Percentiles rank a stretch among this genome's conserved stretches.
phyloP scores from a whole-genome alignment of 64 coral and sea anemone genomes.

The Pocillopora damicornis region DNA sequence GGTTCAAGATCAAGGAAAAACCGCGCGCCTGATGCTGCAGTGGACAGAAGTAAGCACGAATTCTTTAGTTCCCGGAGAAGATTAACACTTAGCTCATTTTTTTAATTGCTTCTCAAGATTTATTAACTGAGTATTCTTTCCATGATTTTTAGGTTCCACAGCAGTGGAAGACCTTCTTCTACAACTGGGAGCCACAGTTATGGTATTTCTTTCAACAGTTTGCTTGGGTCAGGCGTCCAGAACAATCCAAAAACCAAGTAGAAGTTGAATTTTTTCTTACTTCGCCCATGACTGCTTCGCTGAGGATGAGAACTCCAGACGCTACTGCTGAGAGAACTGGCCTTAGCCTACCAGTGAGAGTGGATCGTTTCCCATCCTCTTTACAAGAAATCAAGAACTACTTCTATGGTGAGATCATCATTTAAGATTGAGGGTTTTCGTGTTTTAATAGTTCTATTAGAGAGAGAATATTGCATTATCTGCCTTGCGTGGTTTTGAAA shows the following conservation, averaged over 20 bases:
- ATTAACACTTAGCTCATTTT: background rate
- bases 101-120: background rate
- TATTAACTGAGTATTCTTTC: background rate
- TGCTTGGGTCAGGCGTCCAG: slow-evolving; percentile 9
- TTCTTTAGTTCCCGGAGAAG: background rate
- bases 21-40: background rate
- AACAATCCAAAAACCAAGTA: slow-evolving; percentile 6
- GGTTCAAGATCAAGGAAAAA: slow-evolving; percentile 4
- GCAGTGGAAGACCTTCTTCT: slow-evolving; percentile 2
- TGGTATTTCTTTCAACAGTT: slow-evolving; percentile 35
- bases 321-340: background rate
- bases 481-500: no score
- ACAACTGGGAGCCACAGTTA: slow-evolving; percentile 47
- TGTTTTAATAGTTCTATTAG: background rate
- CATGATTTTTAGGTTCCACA: slow-evolving; percentile 27
- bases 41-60: slow-evolving; percentile 6
- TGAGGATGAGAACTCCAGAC: background rate
- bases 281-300: background rate
- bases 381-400: slow-evolving; percentile 23
- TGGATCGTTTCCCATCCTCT: slow-evolving; percentile 17
- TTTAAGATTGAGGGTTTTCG: no score
- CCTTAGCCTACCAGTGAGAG: background rate
- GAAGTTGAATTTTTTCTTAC: background rate
- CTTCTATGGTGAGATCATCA: slow-evolving; percentile 10
- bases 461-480: no score